These are phyloP conservation scores for Campylomormyrus numenius DNA, from an alignment of 2,113 vertebrate species.

Conservation along the genomic window DNA sequence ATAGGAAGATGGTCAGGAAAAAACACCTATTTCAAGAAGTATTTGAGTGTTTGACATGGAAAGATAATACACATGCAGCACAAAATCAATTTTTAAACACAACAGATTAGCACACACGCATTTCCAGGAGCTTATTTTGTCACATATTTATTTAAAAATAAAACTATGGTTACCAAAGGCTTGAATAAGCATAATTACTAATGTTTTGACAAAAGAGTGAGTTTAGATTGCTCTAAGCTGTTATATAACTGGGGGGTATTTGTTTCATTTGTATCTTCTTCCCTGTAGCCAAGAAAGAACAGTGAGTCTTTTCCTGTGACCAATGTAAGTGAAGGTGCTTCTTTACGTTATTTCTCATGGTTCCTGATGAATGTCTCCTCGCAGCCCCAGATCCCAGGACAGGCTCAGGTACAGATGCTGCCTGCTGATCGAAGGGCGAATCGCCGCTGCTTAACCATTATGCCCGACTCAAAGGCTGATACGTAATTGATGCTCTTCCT, in stretches of 20 bases:
- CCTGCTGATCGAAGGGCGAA: not conserved
- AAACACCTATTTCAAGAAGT: not conserved
- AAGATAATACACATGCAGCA: not conserved
- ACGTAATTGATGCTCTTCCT: not conserved
- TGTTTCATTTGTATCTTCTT: not conserved
- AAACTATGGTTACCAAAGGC: not conserved
- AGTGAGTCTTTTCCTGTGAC: not conserved
- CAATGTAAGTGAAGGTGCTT: not conserved
- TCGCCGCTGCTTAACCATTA: not conserved
- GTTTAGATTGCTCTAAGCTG: not conserved
- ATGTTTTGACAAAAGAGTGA: not conserved
- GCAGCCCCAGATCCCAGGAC: not conserved
- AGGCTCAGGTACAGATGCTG: not conserved
- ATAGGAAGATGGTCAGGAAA: not conserved
- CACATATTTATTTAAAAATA: not conserved
- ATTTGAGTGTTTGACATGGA: not conserved
- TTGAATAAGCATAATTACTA: not conserved
- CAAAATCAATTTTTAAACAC: not conserved
- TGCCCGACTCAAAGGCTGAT: not conserved
- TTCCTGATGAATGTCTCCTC: not conserved
- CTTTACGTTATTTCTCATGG: not conserved
- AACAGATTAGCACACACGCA: not conserved
- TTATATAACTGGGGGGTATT: not conserved
- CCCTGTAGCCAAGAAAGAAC: not conserved
- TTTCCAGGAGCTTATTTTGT: not conserved